Evolutionary conservation across 2,888 invertebrate genomes (phyloP).

Genomic region (Pseudeuparius sepicola): DNA sequence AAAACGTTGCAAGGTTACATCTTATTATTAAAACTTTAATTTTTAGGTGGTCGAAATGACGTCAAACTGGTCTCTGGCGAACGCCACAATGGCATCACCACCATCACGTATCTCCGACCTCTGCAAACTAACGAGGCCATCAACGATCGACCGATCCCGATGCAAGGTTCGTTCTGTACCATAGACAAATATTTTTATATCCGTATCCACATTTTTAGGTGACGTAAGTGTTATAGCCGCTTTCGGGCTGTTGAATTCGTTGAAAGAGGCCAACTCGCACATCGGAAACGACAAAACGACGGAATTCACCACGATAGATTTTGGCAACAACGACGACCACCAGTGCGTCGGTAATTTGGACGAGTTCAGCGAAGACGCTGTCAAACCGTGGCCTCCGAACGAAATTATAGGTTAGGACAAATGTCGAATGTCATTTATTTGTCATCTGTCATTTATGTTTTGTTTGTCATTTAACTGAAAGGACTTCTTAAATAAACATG

Average conservation of each 20-base stretch:
- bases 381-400: conserved; percentile 60
- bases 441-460: too few species aligned
- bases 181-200: too few species aligned
- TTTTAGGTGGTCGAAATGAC: conserved; percentile 50
- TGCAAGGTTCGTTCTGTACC: conserved; percentile 26
- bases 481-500: too few species aligned
- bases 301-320: conserved; percentile 69
- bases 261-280: conserved; percentile 78
- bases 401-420: conserved; percentile 41
- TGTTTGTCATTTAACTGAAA: too few species aligned
- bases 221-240: conserved; percentile 73
- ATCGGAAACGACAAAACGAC: conserved; percentile 60
- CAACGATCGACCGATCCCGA: conserved; percentile 46
- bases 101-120: conserved; percentile 75
- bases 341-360: conserved; percentile 60
- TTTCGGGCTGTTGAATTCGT: conserved; percentile 71
- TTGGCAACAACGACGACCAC: conserved; percentile 60
- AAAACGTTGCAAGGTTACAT: too few species aligned
- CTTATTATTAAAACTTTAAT: conserved; percentile 61
- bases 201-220: too few species aligned
- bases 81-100: conserved; percentile 71
- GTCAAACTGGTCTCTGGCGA: conserved; percentile 65
- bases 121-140: conserved; percentile 64
- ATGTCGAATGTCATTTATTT: too few species aligned
- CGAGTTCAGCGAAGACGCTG: conserved; percentile 47